These are phyloP conservation scores for Hoplostethus mediterraneus DNA, from an alignment of 2,797 vertebrate genomes.

Conservation along the genomic window DNA sequence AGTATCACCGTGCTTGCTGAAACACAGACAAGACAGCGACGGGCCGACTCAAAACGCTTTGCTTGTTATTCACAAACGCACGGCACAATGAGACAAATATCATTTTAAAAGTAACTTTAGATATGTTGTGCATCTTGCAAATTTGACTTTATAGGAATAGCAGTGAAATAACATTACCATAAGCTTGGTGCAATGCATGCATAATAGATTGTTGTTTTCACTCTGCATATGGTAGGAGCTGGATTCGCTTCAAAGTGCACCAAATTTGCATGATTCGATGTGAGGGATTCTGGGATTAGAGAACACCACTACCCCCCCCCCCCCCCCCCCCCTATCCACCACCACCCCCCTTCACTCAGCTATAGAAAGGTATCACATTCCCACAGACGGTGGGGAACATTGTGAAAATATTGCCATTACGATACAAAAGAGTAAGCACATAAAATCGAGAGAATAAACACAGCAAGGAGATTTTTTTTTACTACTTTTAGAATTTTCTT, in stretches of 20 bases:
- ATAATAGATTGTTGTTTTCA: slow-evolving; percentile 91
- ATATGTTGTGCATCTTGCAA: slow-evolving; percentile 77
- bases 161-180: slow-evolving; percentile 89
- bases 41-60: slow-evolving; percentile 39
- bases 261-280: slow-evolving; percentile 90
- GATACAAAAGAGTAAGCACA: slow-evolving; percentile 73
- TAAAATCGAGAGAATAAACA: slow-evolving; percentile 57
- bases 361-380: slow-evolving; percentile 89
- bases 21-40: slow-evolving; percentile 49
- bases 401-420: slow-evolving; percentile 79
- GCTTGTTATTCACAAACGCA: slow-evolving; percentile 66
- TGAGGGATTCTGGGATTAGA: slow-evolving; percentile 90
- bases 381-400: slow-evolving; percentile 86
- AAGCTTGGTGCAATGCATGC: slow-evolving; percentile 90
- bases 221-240: slow-evolving; percentile 88
- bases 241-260: slow-evolving; percentile 90
- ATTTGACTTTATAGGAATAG: slow-evolving; percentile 83
- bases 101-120: slow-evolving; percentile 81
- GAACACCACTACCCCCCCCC: slow-evolving; percentile 80
- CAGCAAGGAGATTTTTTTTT: slow-evolving; percentile 4
- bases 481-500: slow-evolving; percentile 51
- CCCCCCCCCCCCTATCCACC: slow-evolving; percentile 48
- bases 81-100: slow-evolving; percentile 73
- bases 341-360: slow-evolving; percentile 76
- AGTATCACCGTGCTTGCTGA: slow-evolving; percentile 58